Base-by-base conservation (phyloP, 2,888 invertebrate genomes). In the Camptogramma bilineatum region DNA sequence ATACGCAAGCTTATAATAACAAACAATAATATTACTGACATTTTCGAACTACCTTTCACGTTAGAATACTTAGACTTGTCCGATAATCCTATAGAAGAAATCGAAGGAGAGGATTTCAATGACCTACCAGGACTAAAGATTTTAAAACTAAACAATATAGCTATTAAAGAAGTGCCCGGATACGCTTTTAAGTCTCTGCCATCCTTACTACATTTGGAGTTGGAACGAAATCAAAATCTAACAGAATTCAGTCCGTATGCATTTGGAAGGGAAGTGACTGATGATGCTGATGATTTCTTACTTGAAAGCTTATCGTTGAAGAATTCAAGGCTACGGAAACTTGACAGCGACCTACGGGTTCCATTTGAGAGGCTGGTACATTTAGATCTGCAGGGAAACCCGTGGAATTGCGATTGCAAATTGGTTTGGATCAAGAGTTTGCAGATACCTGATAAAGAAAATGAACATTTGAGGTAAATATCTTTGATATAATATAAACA, bases 331-430 rank as follows among this genome's bases (percentile, higher is more conserved):
- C 62, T 95, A 17, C 80, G 82, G 3, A 83, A 80, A 0, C 73
- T 95, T 19, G 87, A 88, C 19, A 72, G 80, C 21, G 85, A 84
- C 19, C 75, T 94, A 53, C 70, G 77, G 44, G 79, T 83, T 48
- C 90, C 94, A n/a, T 86, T 94, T 62, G 91, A 94, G 13, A 89
- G 87, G 50, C 77, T 93, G 1, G 66, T 83, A 0, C 75, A 84
- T 46, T 68, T 95, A 51, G 94, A 94, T 71, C 72, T 95, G 9
- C 94, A 95, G 71, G 93, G 94, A 0, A 95, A 95, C 78, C 94
- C 94, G 0, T 95, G 95, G 95, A 82, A 83, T 9, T 96, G 96
- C 72, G 95, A 96, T 73, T 96, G 96, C 76, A 85, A 91, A 17
- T 84, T 95, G 51, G 76, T 82, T 19, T 95, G 95, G 95, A 53